Conservation (phyloP, 2,888 invertebrate species). For the Melipona bicolor region DNA sequence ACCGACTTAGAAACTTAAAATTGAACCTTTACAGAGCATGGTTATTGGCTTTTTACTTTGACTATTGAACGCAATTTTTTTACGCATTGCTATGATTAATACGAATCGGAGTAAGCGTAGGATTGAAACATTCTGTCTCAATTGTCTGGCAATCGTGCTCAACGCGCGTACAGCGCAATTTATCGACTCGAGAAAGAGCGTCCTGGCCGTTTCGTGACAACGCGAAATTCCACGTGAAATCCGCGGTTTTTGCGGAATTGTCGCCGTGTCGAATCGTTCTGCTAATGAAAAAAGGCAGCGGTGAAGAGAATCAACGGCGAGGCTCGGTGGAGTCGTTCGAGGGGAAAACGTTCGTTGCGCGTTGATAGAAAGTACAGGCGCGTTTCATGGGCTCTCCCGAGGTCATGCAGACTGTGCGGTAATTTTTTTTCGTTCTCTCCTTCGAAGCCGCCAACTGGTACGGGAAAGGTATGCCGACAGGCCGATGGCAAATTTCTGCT, state of each 20-base stretch:
- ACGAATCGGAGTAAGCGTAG: not conserved
- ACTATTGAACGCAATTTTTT: not conserved
- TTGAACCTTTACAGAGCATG: rapidly evolving
- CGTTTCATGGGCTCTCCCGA: constrained; percentile 24
- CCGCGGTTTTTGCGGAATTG: not conserved
- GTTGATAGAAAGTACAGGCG: constrained; percentile 37
- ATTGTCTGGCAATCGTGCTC: not conserved
- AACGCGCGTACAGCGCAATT: not conserved
- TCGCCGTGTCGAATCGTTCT: not conserved
- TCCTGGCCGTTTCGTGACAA: not conserved
- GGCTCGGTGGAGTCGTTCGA: not conserved
- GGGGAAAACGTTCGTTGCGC: not conserved
- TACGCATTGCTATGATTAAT: not conserved
- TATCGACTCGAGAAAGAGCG: too few species aligned
- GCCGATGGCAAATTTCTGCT: constrained; percentile 61
- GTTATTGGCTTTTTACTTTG: not conserved
- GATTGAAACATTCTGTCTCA: not conserved
- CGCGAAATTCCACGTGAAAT: not conserved
- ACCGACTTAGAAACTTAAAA: not conserved
- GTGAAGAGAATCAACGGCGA: not conserved
- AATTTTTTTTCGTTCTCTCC: constrained; percentile 5
- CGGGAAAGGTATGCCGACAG: constrained; percentile 60
- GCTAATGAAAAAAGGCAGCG: not conserved
- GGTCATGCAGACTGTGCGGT: constrained; percentile 20
- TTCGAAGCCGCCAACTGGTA: constrained; percentile 21